Evolutionary conservation across 1,140 invertebrate genomes (phyloP).

Genomic region (Pseudomyrmex pallidus): DNA sequence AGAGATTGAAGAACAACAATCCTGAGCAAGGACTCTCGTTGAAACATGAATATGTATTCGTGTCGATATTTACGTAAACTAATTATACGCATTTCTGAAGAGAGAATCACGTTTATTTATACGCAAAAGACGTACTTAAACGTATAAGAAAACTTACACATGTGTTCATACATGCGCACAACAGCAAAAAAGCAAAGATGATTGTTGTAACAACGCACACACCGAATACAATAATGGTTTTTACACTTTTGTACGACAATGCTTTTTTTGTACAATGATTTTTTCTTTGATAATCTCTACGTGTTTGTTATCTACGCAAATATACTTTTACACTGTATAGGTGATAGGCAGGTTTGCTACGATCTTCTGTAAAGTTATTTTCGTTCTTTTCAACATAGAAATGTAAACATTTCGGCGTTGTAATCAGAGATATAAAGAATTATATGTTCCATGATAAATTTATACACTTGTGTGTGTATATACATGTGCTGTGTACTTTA

Average conservation of each 20-base stretch:
- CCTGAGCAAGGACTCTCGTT: background rate
- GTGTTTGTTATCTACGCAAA: conserved; percentile 8
- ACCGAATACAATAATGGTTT: too few relatives aligned
- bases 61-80: conserved; percentile 46
- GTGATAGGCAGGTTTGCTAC: conserved; percentile 6
- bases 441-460: conserved; percentile 12
- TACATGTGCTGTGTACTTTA: background rate
- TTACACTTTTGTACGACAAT: background rate
- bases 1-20: too few relatives aligned
- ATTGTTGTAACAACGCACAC: too few relatives aligned
- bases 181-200: too few relatives aligned
- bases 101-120: conserved; percentile 16
- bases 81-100: conserved; percentile 23
- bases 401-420: conserved; percentile 22
- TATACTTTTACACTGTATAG: conserved; percentile 5
- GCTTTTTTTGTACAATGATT: conserved; percentile 31
- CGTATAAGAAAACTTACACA: conserved; percentile 14
- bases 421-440: conserved; percentile 37
- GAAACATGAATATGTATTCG: background rate
- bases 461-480: background rate
- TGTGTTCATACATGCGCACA: too few relatives aligned
- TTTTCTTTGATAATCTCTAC: conserved; percentile 23
- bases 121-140: conserved; percentile 25
- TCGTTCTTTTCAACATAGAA: background rate
- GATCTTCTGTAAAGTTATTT: conserved; percentile 21